Evolutionary conservation across 2,113 vertebrate genomes (phyloP), one percentile per base, ranked within the genome.

Genomic region (Empidonax traillii): DNA sequence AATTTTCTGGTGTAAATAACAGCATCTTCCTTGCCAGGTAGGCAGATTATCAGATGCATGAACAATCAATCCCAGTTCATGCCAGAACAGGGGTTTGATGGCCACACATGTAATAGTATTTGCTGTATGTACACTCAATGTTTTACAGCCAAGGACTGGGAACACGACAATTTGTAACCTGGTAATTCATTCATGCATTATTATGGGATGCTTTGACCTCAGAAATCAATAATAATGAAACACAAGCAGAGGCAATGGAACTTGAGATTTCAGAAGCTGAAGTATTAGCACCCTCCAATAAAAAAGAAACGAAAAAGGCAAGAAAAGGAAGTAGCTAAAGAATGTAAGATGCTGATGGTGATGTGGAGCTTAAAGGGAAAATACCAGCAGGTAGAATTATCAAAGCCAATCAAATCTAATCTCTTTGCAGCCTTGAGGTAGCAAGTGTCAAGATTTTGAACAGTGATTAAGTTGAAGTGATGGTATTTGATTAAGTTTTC

Each of bases 381-480:
- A 94, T 95, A 93, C 90, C 90, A 85, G 97, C 96, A 97, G 83
- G 91, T 95, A 96, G 96, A 96, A 93, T 94, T 86, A 97, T 97
- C 90, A 93, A 94, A 97, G 97, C 97, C 97, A 98, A 98, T 98
- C 97, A 97, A 55, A 89, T 96, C 97, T 87, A 81, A 87, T 96
- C 95, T 96, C 83, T 91, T 94, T 95, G 90, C 95, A 97, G 79
- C 89, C 96, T 96, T 92, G 73, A 95, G 96, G 96, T 97, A 97
- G 97, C 94, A 96, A 87, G 92, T 93, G 96, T 95, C 94, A 96
- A 96, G 94, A 95, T 95, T 93, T 55, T 55, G 95, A 98, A 98
- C 91, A 96, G 92, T 94, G 97, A 98, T 98, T 97, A 74, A 94
- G 66, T 81, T 82, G 82, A 78, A 84, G 88, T 94, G 95, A 97